phyloP scores from a whole-genome alignment of 2,797 vertebrate species.

The Lepus oiostolus region DNA sequence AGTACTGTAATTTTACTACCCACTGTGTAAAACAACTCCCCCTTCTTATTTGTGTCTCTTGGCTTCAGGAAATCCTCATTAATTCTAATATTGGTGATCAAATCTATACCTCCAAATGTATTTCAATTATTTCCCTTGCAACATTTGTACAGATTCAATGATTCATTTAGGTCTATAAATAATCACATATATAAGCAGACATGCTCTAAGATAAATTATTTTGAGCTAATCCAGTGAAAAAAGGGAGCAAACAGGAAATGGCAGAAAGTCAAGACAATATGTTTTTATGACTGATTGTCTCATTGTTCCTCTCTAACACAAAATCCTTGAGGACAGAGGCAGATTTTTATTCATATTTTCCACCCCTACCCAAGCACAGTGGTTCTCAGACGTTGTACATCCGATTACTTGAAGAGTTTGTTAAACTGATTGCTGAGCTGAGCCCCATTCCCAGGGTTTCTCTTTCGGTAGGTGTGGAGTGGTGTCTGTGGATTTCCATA shows the following conservation, averaged over 20 bases:
- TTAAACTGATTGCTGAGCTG: not conserved
- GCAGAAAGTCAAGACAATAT: constrained; percentile 27
- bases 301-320: not conserved
- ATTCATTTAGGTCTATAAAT: constrained; percentile 14
- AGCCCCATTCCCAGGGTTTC: not conserved
- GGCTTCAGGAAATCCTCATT: constrained; percentile 59
- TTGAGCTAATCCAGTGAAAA: constrained; percentile 52
- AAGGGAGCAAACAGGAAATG: constrained; percentile 3
- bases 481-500: not conserved
- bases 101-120: constrained; percentile 49
- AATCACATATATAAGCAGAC: constrained; percentile 56
- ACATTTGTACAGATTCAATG: constrained; percentile 21
- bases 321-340: not conserved
- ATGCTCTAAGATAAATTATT: constrained; percentile 14
- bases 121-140: constrained; percentile 55
- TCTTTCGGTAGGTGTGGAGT: not conserved
- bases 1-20: constrained; percentile 74
- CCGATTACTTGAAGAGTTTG: not conserved
- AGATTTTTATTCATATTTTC: not conserved
- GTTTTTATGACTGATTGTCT: constrained; percentile 2
- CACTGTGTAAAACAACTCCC: constrained; percentile 64
- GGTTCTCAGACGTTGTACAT: not conserved
- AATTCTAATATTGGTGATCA: constrained; percentile 39
- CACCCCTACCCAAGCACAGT: not conserved
- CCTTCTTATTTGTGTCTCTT: constrained; percentile 65